Percentiles rank a stretch among this genome's conserved stretches.
phyloP scores from a whole-genome alignment of 2,888 invertebrate genomes.

The Itoplectis maculator region DNA sequence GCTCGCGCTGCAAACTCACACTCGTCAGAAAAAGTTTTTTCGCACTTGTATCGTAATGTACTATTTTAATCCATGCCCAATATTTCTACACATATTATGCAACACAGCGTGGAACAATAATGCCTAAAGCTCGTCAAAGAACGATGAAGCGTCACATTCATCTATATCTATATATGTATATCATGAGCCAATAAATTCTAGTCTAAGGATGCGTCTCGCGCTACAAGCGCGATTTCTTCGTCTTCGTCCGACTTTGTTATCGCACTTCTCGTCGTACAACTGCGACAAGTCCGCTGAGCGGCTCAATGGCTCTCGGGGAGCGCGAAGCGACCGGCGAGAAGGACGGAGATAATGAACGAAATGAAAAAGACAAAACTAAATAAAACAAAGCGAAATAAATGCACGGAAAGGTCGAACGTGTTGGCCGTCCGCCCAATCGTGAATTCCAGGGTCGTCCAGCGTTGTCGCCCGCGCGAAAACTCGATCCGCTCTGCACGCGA shows the following conservation, averaged over 20 bases:
- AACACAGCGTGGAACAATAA: constrained; percentile 22
- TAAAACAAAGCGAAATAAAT: constrained; percentile 21
- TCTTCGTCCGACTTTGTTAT: background rate
- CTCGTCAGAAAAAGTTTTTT: too few species aligned
- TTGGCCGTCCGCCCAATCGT: constrained; percentile 62
- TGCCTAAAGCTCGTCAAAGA: constrained; percentile 17
- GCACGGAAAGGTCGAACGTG: constrained; percentile 26
- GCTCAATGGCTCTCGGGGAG: background rate
- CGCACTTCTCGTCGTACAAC: constrained; percentile 11
- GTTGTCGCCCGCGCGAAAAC: constrained; percentile 22
- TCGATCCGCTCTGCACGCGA: background rate
- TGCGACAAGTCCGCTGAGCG: background rate
- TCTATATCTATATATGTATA: constrained; percentile 9
- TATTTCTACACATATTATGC: constrained; percentile 31
- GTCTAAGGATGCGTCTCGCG: constrained; percentile 24
- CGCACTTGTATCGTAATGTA: too few species aligned
- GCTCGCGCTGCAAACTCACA: too few species aligned
- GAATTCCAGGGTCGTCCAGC: constrained; percentile 60
- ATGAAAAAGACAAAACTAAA: constrained; percentile 37
- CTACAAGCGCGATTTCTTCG: background rate
- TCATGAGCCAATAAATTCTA: constrained; percentile 17
- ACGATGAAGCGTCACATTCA: constrained; percentile 34
- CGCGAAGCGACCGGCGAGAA: background rate
- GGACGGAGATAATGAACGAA: constrained; percentile 22
- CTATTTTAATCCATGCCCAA: constrained; percentile 31